Base-by-base conservation (phyloP, 1,140 invertebrate species). In the Helicoverpa armigera region DNA sequence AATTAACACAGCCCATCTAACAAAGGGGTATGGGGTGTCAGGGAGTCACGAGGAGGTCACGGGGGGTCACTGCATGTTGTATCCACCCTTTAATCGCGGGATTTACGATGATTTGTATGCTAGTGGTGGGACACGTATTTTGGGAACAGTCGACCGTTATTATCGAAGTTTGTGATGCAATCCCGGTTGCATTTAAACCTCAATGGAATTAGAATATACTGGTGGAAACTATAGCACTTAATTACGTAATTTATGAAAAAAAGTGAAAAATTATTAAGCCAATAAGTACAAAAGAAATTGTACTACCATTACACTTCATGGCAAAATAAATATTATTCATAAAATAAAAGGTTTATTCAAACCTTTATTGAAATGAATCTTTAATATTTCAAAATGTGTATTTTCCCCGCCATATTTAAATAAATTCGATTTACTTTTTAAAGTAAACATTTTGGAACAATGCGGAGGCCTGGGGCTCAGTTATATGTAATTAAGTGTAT, bases 51-150 rank as follows among this genome's bases (percentile, higher is more conserved):
- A 13, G 61, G 61, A 48, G 50, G 67, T 70, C 43, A 31, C 53
- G 53, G 43, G 12, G 51, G 69, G 56, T 72, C 78, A 72, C 13
- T 80, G 78, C 48, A 53, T 48, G 35, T 29, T 53, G 50, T 35
- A 69, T 76, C 72, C 31, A 75, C 60, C 72, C 79, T 31, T 65
- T 85, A 85, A 85, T 85, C 81, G 76, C 31, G n/a, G 79, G 81
- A 82, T 85, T 85, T 85, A 81, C 80, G 69, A 83, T 85, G 83
- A 85, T 85, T 85, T 81, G 79, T 83, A 67, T 31, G 12, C 58
- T 76, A 76, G 74, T 76, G 74, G 31, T 76, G 74, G n/a, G 54
- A 81, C 80, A 51, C 65, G 14, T 72, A 77, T 69, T 70, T 70
- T 70, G 67, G 67, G 67, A 69, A 70, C n/a, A 53, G 5, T 51